Conservation (phyloP, 1,140 invertebrate species). For the Capitella teleta region DNA sequence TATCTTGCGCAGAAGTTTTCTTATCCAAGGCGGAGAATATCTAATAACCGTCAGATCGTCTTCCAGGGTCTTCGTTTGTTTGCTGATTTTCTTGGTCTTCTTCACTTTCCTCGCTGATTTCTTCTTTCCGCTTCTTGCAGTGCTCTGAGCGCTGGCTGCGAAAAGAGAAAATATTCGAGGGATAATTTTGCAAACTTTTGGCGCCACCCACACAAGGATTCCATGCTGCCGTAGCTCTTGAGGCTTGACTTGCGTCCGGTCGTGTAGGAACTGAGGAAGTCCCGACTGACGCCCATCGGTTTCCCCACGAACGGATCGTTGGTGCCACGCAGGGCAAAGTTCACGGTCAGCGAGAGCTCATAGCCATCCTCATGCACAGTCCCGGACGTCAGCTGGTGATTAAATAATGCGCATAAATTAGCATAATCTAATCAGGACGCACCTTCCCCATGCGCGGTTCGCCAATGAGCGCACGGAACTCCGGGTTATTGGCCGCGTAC, state of each 20-base stretch:
- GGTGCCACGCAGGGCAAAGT: conserved; percentile 31
- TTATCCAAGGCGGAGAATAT: too few relatives aligned
- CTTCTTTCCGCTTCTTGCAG: conserved; percentile 2
- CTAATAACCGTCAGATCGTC: too few relatives aligned
- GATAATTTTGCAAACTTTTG: neutral
- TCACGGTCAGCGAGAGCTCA: conserved; percentile 34
- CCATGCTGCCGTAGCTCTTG: neutral
- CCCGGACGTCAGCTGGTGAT: conserved; percentile 29
- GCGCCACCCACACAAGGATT: neutral
- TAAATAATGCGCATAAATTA: too few relatives aligned
- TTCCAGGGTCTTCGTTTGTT: too few relatives aligned
- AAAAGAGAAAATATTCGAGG: neutral
- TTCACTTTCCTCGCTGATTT: conserved; percentile 2
- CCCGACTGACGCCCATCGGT: neutral
- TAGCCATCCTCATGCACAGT: conserved; percentile 39
- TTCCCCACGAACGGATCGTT: conserved; percentile 11
- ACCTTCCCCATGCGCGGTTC: conserved; percentile 43
- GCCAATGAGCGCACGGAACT: conserved; percentile 41
- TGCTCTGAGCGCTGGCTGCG: neutral
- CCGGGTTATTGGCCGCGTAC: conserved; percentile 39
- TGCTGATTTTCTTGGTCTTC: too few relatives aligned
- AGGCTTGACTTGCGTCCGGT: neutral
- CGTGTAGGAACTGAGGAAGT: conserved; percentile 10
- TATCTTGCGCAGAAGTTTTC: too few relatives aligned
- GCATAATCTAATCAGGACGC: too few relatives aligned